These are phyloP conservation scores for Macrobrachium rosenbergii DNA, from an alignment of 1,140 invertebrate genomes.

Conservation along the genomic window DNA sequence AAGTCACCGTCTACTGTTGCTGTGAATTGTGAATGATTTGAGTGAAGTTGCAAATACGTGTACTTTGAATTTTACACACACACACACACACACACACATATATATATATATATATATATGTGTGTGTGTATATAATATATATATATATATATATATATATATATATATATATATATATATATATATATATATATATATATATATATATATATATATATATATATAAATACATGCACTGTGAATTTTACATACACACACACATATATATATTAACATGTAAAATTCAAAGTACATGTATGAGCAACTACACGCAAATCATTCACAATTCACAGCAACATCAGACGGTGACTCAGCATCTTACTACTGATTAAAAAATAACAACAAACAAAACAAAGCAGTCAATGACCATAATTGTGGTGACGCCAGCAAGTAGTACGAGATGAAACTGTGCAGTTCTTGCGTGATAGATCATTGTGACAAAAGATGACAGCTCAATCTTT, in stretches of 20 bases:
- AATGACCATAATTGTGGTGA: no score
- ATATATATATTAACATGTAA: neutral
- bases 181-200: neutral
- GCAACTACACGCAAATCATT: neutral
- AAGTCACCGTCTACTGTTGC: no score
- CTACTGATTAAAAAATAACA: no score
- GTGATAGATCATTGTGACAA: no score
- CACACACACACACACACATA: neutral
- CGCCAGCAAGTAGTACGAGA: no score
- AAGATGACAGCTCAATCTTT: no score
- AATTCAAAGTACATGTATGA: neutral
- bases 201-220: neutral
- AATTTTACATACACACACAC: slow-evolving; percentile 18
- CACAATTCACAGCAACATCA: no score
- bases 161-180: slow-evolving; percentile 16
- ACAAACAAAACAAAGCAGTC: no score
- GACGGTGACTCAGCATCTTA: no score
- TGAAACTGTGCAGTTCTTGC: no score
- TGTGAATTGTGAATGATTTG: no score
- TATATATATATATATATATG: neutral
- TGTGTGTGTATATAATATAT: no score
- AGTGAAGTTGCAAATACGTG: neutral
- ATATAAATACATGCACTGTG: neutral
- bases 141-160: neutral
- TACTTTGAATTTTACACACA: neutral